phyloP scores from a whole-genome alignment of 2,888 invertebrate genomes.

The Ametastegia equiseti region DNA sequence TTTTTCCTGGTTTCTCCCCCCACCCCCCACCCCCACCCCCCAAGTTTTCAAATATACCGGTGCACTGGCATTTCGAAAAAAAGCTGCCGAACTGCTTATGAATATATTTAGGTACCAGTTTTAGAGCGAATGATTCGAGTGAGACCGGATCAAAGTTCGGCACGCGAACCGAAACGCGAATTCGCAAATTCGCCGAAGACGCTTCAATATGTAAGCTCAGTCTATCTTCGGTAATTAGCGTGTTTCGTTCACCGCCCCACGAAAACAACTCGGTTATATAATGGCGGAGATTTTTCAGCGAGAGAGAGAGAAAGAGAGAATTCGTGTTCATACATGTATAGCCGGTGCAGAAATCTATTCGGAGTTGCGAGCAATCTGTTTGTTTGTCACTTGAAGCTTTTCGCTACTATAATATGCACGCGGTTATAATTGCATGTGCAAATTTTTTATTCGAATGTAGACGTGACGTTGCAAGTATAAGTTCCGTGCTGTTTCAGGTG shows the following conservation, averaged over 20 bases:
- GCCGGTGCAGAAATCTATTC: not conserved
- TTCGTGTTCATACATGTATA: not conserved
- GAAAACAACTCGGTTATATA: not conserved
- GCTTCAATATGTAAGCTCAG: slow-evolving; percentile 43
- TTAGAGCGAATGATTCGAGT: not conserved
- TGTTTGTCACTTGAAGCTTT: not conserved
- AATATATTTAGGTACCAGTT: not conserved
- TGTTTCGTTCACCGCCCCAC: slow-evolving; percentile 8
- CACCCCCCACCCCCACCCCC: not conserved
- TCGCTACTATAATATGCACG: not conserved
- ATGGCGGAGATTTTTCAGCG: not conserved
- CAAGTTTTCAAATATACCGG: slow-evolving; percentile 10
- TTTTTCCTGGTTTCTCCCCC: not conserved
- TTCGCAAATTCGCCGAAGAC: slow-evolving; percentile 22
- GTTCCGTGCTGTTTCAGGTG: not conserved
- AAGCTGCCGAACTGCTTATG: not conserved
- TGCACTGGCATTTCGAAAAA: not conserved
- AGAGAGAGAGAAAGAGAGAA: too few relatives aligned
- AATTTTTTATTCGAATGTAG: not conserved
- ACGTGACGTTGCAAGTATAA: not conserved
- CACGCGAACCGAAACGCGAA: slow-evolving; percentile 21
- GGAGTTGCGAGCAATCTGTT: not conserved
- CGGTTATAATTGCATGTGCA: not conserved
- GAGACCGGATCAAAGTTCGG: not conserved
- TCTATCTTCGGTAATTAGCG: slow-evolving; percentile 35